Conservation (phyloP, 2,113 vertebrate species). For the Otolemur garnettii region DNA sequence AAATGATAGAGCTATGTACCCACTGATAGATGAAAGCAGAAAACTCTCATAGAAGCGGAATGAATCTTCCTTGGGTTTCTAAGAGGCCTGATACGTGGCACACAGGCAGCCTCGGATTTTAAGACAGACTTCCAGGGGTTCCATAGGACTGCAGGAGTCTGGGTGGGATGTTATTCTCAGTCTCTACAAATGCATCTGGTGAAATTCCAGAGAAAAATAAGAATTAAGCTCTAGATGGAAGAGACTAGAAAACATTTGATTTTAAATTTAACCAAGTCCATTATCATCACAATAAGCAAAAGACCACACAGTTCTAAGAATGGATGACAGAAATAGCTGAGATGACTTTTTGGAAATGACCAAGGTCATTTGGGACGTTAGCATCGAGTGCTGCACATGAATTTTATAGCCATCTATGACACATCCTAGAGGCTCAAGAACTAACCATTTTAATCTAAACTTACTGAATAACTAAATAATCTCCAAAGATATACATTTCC, state of each 20-base stretch:
- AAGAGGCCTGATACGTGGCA: not conserved
- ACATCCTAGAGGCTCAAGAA: not conserved
- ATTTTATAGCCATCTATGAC: not conserved
- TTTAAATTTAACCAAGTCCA: conserved; percentile 40
- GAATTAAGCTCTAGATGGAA: not conserved
- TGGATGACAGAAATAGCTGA: not conserved
- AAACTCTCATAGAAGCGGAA: not conserved
- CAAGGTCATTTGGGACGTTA: not conserved
- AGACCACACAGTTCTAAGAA: not conserved
- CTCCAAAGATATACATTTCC: not conserved
- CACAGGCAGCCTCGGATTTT: not conserved
- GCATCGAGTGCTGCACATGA: not conserved
- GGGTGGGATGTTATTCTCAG: not conserved
- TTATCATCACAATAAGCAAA: conserved; percentile 19
- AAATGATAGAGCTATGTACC: not conserved
- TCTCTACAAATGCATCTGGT: not conserved
- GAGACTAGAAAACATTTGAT: not conserved
- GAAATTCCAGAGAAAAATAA: conserved; percentile 40
- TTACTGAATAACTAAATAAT: conserved; percentile 38
- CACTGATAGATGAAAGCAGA: not conserved
- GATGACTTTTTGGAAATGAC: not conserved
- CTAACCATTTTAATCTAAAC: conserved; percentile 35
- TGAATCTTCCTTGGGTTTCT: not conserved
- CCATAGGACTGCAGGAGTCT: not conserved
- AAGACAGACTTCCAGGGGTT: not conserved